Evolutionary conservation across 2,888 invertebrate genomes (phyloP).

Genomic region (Pogonocherus hispidulus): DNA sequence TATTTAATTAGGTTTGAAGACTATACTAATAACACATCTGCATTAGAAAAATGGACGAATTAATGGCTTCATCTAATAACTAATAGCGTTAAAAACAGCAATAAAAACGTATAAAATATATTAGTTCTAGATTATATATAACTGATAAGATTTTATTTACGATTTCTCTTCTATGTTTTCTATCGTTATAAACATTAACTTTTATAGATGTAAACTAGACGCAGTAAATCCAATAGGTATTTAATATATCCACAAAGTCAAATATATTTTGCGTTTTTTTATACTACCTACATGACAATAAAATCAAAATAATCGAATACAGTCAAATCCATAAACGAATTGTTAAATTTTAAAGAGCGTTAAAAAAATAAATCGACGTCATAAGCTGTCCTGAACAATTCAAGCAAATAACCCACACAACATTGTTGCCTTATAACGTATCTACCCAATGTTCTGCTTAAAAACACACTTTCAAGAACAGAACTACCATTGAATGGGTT

Average conservation of each 20-base stretch:
- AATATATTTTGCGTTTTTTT: too few relatives aligned
- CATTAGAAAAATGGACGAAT: too few relatives aligned
- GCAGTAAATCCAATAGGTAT: neutral
- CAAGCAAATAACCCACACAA: slow-evolving; percentile 25
- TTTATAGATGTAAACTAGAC: neutral
- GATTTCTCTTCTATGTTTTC: neutral
- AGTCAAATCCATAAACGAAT: too few relatives aligned
- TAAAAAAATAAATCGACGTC: too few relatives aligned
- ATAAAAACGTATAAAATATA: neutral
- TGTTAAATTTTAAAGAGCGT: too few relatives aligned
- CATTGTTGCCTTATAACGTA: slow-evolving; percentile 21
- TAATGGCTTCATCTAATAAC: neutral
- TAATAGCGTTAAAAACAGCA: neutral
- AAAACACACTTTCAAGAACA: slow-evolving; percentile 19
- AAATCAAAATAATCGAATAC: too few relatives aligned
- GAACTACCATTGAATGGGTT: slow-evolving; percentile 18
- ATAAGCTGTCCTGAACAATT: too few relatives aligned
- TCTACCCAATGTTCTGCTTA: slow-evolving; percentile 1
- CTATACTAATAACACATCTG: too few relatives aligned
- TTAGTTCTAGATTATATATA: neutral
- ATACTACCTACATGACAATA: too few relatives aligned
- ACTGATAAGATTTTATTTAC: neutral
- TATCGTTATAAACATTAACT: neutral
- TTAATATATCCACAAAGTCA: neutral
- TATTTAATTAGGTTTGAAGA: neutral